Conservation (phyloP, 1,140 invertebrate species). For the Drosophila busckii region DNA sequence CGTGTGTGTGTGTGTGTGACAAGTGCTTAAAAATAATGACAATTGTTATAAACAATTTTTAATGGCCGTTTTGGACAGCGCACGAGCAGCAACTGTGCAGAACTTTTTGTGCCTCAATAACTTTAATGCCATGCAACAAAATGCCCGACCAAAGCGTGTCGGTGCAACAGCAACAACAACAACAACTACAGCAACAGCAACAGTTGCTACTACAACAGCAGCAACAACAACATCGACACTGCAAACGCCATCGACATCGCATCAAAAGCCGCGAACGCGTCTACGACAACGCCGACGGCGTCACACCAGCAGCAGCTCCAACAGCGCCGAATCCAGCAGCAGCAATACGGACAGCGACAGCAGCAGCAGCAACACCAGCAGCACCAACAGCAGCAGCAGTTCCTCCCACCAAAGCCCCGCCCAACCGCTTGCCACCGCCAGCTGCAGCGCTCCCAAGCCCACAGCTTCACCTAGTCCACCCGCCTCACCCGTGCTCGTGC, state of each 20-base stretch:
- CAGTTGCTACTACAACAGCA: constrained; percentile 7
- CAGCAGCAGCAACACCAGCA: not conserved
- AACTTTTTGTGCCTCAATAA: constrained; percentile 22
- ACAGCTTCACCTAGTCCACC: not conserved
- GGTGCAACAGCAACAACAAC: constrained; percentile 17
- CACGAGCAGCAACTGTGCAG: constrained; percentile 3
- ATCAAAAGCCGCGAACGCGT: constrained; percentile 11
- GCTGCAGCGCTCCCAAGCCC: not conserved
- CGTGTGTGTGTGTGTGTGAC: too few relatives aligned
- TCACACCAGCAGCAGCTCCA: constrained; percentile 31
- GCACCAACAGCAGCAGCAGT: not conserved
- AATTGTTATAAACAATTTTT: constrained; percentile 11
- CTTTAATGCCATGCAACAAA: constrained; percentile 66
- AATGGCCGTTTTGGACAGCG: constrained; percentile 6
- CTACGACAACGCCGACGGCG: constrained; percentile 3
- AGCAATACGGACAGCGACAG: not conserved
- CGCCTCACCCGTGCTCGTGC: constrained; percentile 52
- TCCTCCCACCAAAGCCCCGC: constrained; percentile 9
- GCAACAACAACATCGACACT: constrained; percentile 34
- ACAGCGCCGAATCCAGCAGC: constrained; percentile 26
- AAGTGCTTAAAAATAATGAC: too few relatives aligned
- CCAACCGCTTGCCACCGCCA: not conserved
- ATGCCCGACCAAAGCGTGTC: constrained; percentile 45
- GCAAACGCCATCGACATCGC: too few relatives aligned
- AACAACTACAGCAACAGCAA: constrained; percentile 6